Evolutionary conservation across 2,113 vertebrate genomes (phyloP).

Genomic region (Passer domesticus): DNA sequence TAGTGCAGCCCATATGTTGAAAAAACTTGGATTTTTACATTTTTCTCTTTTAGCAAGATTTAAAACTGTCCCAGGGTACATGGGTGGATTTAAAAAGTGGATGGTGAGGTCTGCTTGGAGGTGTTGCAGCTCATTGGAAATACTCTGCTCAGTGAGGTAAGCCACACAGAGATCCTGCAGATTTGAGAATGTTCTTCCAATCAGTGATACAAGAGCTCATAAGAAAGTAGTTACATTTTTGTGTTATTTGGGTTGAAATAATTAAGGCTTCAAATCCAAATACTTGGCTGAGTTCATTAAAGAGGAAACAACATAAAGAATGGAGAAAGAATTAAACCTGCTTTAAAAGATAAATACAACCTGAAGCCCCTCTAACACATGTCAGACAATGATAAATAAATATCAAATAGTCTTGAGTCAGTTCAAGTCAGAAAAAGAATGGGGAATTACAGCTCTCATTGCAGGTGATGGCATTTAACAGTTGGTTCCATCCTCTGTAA

Average conservation of each 20-base stretch:
- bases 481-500: neutral
- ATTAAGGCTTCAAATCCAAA: neutral
- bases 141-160: neutral
- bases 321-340: neutral
- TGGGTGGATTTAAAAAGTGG: neutral
- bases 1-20: neutral
- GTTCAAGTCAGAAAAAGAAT: neutral
- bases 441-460: neutral
- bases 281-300: neutral
- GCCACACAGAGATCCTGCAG: neutral
- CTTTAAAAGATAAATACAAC: neutral
- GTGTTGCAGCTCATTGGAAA: neutral
- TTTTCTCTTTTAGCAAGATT: neutral
- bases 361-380: neutral
- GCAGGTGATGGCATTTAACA: neutral
- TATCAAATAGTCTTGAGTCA: neutral
- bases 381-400: neutral
- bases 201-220: neutral
- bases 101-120: neutral
- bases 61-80: neutral
- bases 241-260: neutral
- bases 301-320: neutral
- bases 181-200: rapidly evolving
- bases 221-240: neutral
- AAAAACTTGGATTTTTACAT: neutral